Base-by-base conservation (phyloP, 1,140 invertebrate genomes). In the Pogonomyrmex californicus region DNA sequence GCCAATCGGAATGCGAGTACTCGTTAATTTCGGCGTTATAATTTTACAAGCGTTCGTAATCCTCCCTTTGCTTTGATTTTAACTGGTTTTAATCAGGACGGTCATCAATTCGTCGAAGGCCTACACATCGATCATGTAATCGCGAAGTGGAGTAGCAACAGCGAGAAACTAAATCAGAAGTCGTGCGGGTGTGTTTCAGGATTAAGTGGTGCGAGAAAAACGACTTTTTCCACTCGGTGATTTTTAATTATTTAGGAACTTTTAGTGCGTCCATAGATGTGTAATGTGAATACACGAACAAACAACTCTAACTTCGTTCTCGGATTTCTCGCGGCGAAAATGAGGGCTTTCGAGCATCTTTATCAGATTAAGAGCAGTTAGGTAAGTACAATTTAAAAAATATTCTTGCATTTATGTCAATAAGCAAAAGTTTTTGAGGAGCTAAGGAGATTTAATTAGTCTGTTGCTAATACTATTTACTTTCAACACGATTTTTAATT, bases 321-420 rank as follows among this genome's bases (percentile, higher is more conserved):
- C 38, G 85, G 62, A 88, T 81, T 51, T 51, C 6, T 10, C 33
- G 0, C 36, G 12, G 1, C 14, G n/a, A 66, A 88, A 17, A 78
- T 85, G 88, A 60, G 41, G 54, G 33, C 17, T n/a, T 5, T 41
- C 9, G 47, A 23, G 66, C 36, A 54, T 44, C 14, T 23, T n/a
- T 88, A 38, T 0, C n/a, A 68, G 23, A 6, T 12, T 81, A 30
- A 62, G 47, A 30, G 36, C 36, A 82, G 63, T 89, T 87, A 86
- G 77, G 88, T 89, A 54, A 90, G 87, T 44, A 38, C 41, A 36
- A 77, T 86, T 81, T 10, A 23, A n/a, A 65, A 65, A 33, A 58
- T 68, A 62, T 38, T 68, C 10, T 81, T 17, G 1, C 30, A 6
- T 41, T 7, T 56, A n/a, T 5, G 12, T 47, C 36, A 58, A 23